phyloP scores from a whole-genome alignment of 35 echinoderm and acorn worm species.

The Heliocidaris tuberculata region DNA sequence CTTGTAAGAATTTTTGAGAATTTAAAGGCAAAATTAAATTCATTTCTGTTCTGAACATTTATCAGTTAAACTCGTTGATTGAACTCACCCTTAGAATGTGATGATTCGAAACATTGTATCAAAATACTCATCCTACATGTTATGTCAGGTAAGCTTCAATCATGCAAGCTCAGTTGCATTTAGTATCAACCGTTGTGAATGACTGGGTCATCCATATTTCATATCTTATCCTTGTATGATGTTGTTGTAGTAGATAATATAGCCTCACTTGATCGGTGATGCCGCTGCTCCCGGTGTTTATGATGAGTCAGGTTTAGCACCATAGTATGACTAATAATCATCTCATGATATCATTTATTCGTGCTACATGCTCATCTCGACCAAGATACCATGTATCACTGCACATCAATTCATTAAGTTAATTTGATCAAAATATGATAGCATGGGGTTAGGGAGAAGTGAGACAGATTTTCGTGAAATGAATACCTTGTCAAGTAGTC shows the following conservation, averaged over 20 bases:
- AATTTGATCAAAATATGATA: neutral
- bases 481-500: conserved; percentile 1
- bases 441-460: neutral
- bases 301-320: neutral
- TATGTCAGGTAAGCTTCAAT: too few relatives aligned
- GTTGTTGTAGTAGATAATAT: neutral
- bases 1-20: too few relatives aligned
- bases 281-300: neutral
- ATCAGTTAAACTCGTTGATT: too few relatives aligned
- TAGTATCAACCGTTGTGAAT: too few relatives aligned
- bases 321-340: neutral
- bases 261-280: neutral
- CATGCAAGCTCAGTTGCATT: too few relatives aligned
- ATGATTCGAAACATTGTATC: too few relatives aligned
- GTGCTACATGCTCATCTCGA: neutral
- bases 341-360: neutral
- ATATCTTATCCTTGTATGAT: too few relatives aligned
- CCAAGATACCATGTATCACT: neutral
- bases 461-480: neutral
- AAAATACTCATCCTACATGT: too few relatives aligned
- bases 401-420: neutral
- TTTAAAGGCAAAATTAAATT: too few relatives aligned
- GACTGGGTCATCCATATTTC: too few relatives aligned
- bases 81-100: too few relatives aligned
- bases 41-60: too few relatives aligned